phyloP scores from a whole-genome alignment of 2,113 vertebrate species.

The Pangasianodon hypophthalmus region DNA sequence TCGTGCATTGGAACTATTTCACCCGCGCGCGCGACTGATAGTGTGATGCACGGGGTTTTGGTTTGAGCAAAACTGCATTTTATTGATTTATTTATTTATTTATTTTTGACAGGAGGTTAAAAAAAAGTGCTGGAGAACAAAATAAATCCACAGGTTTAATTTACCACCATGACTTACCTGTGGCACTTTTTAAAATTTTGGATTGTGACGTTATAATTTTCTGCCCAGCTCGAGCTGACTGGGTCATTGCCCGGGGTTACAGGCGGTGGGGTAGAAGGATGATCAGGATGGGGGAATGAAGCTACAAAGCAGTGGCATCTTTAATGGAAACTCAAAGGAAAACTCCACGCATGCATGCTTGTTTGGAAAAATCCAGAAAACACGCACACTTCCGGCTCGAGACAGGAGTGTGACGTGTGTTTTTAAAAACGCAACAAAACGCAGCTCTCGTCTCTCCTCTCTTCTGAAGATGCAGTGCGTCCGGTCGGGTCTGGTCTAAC shows the following conservation, averaged over 20 bases:
- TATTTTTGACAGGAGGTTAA: neutral
- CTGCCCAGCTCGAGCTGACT: too few species aligned
- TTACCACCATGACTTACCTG: neutral
- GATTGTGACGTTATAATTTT: neutral
- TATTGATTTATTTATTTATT: neutral
- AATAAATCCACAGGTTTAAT: neutral
- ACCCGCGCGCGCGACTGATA: neutral
- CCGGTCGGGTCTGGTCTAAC: slow-evolving; percentile 19
- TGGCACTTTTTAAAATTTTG: neutral
- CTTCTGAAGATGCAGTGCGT: slow-evolving; percentile 27
- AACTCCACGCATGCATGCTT: neutral
- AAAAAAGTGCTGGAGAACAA: neutral
- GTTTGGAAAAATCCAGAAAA: neutral
- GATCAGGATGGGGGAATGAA: too few species aligned
- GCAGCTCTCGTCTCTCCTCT: slow-evolving; percentile 1
- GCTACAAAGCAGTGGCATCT: too few species aligned
- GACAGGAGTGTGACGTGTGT: neutral
- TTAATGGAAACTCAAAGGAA: neutral
- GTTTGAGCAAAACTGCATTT: neutral
- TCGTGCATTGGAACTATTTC: neutral
- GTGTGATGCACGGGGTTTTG: neutral
- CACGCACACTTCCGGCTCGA: neutral
- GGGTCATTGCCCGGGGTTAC: neutral
- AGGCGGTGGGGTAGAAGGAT: neutral
- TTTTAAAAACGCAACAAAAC: neutral